Conservation (phyloP, 1,140 invertebrate species). For the Ostrea edulis region DNA sequence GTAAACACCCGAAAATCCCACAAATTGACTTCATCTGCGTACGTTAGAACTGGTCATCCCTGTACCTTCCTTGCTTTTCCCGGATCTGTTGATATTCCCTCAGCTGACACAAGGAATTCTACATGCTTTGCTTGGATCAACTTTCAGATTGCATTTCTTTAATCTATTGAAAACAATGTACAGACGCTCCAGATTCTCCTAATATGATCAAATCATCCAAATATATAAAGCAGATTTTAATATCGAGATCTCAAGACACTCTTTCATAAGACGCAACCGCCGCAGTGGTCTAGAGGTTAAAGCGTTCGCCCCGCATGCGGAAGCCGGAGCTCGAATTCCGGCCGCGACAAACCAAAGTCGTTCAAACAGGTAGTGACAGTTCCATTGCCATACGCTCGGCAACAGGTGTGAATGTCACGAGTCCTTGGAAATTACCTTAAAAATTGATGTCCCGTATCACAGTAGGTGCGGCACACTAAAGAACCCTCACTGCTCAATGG, state of each 20-base stretch:
- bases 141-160: slow-evolving; percentile 48
- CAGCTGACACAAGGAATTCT: slow-evolving; percentile 60
- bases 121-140: slow-evolving; percentile 59
- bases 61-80: slow-evolving; percentile 67
- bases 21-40: slow-evolving; percentile 69
- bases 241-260: slow-evolving; percentile 42
- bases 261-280: slow-evolving; percentile 54
- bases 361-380: no score
- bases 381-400: no score
- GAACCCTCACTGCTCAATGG: no score
- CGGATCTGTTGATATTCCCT: slow-evolving; percentile 64
- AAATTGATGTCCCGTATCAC: no score
- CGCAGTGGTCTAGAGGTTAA: no score
- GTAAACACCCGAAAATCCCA: slow-evolving; percentile 40
- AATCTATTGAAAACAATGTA: slow-evolving; percentile 46
- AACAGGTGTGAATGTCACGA: no score
- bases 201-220: slow-evolving; percentile 29
- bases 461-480: no score
- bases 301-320: no score
- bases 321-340: no score
- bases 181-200: slow-evolving; percentile 53
- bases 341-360: no score
- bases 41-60: slow-evolving; percentile 68
- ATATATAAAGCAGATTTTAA: slow-evolving; percentile 42
- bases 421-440: no score